Evolutionary conservation across 2,797 vertebrate genomes (phyloP).

Genomic region (Alca torda): DNA sequence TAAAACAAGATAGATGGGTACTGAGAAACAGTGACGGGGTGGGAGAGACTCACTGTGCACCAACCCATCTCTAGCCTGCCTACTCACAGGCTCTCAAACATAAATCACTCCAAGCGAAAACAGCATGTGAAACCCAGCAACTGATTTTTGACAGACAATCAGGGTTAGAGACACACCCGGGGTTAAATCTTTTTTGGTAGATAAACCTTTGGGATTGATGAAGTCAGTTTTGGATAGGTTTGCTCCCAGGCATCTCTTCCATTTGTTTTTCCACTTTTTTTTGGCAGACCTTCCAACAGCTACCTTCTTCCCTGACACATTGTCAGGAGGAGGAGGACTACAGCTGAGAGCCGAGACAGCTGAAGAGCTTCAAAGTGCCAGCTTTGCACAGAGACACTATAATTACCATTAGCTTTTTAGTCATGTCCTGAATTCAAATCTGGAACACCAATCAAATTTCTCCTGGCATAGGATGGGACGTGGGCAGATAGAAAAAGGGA

Average conservation of each 20-base stretch:
- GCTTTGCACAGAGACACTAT: neutral
- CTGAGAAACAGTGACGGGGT: neutral
- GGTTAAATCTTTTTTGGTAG: neutral
- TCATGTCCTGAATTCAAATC: neutral
- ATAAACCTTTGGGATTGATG: neutral
- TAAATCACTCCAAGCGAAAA: neutral
- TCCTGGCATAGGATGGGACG: neutral
- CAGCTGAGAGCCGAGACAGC: neutral
- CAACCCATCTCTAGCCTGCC: neutral
- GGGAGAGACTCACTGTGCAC: neutral
- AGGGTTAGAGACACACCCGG: neutral
- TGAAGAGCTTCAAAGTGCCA: slow-evolving; percentile 1
- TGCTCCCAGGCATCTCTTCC: neutral
- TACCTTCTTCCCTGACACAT: neutral
- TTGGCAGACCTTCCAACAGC: slow-evolving; percentile 9
- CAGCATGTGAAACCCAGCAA: neutral
- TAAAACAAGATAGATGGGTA: neutral
- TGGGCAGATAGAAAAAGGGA: neutral
- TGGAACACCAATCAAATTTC: neutral
- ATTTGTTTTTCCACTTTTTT: neutral
- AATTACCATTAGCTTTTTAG: slow-evolving; percentile 40
- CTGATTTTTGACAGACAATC: neutral
- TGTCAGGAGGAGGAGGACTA: slow-evolving; percentile 12
- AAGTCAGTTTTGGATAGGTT: neutral
- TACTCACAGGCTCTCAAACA: neutral